Evolutionary conservation across 2,888 invertebrate genomes (phyloP).

Genomic region (Yponomeuta sedellus): DNA sequence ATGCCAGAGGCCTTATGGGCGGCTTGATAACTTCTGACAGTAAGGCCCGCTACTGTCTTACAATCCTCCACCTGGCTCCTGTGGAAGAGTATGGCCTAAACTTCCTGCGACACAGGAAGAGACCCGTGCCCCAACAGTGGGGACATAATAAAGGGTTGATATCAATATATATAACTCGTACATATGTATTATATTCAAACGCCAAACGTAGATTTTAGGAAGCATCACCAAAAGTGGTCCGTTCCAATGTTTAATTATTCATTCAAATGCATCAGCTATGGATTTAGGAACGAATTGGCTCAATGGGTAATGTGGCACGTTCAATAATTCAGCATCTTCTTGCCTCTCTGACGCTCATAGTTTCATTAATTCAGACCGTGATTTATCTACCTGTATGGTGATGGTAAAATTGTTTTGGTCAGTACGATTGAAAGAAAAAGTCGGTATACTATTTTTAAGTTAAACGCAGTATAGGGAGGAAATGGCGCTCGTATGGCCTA

Average conservation of each 20-base stretch:
- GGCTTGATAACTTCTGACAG: too few relatives aligned
- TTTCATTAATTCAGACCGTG: not conserved
- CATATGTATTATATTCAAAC: not conserved
- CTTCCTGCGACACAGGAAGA: too few relatives aligned
- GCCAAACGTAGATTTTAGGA: not conserved
- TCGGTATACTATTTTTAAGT: too few relatives aligned
- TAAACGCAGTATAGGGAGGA: too few relatives aligned
- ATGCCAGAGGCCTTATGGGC: too few relatives aligned
- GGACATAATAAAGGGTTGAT: too few relatives aligned
- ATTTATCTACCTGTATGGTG: constrained; percentile 4
- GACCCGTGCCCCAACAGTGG: too few relatives aligned
- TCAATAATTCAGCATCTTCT: constrained; percentile 4
- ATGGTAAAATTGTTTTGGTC: not conserved
- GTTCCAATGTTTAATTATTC: not conserved
- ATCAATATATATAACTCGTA: too few relatives aligned
- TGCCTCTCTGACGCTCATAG: not conserved
- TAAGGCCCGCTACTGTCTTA: too few relatives aligned
- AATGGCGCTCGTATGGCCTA: too few relatives aligned
- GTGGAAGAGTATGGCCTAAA: too few relatives aligned
- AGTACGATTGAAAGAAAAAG: not conserved
- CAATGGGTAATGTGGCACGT: not conserved
- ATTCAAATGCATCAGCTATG: not conserved
- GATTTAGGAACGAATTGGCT: not conserved
- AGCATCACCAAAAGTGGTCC: not conserved
- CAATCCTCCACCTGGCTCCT: too few relatives aligned